These are phyloP conservation scores for Trichoplusia ni DNA, from an alignment of 1,140 invertebrate genomes.

Conservation along the genomic window DNA sequence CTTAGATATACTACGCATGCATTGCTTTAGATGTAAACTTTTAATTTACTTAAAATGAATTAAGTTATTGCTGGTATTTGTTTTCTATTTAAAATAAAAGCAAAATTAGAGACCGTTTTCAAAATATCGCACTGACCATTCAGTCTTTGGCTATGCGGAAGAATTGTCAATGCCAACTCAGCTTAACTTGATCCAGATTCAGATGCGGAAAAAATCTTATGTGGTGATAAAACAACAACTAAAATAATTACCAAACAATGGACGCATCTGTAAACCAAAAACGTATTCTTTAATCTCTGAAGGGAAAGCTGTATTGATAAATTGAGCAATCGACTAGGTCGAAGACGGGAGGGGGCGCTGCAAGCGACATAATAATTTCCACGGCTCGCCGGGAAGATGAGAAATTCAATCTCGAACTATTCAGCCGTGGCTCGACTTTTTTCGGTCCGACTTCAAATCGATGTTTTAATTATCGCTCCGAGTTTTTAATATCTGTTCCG, in stretches of 20 bases:
- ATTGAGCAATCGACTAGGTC: constrained; percentile 57
- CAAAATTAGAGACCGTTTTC: no score
- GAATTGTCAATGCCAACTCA: no score
- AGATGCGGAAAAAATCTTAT: no score
- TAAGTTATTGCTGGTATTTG: no score
- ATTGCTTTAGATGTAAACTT: no score
- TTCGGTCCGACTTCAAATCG: constrained; percentile 10
- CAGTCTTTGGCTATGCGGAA: no score
- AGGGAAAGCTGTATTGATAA: constrained; percentile 52
- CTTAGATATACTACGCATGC: no score
- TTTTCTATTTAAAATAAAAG: no score
- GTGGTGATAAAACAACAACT: no score
- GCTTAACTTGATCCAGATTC: no score
- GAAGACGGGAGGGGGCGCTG: constrained; percentile 47
- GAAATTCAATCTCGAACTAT: constrained; percentile 48
- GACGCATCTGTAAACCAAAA: constrained; percentile 22
- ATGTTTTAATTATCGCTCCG: constrained; percentile 26
- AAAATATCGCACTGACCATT: no score
- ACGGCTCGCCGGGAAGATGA: constrained; percentile 42
- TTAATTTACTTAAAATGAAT: no score
- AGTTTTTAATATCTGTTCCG: constrained; percentile 27
- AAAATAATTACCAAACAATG: background rate
- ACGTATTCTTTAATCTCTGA: constrained; percentile 35
- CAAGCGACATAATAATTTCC: constrained; percentile 58
- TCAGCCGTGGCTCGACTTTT: constrained; percentile 17